Percentiles rank a stretch among this genome's conserved stretches.
These are phyloP conservation scores for Macrotrachela quadricornifera DNA, from an alignment of 1,140 invertebrate genomes.

Conservation along the genomic window DNA sequence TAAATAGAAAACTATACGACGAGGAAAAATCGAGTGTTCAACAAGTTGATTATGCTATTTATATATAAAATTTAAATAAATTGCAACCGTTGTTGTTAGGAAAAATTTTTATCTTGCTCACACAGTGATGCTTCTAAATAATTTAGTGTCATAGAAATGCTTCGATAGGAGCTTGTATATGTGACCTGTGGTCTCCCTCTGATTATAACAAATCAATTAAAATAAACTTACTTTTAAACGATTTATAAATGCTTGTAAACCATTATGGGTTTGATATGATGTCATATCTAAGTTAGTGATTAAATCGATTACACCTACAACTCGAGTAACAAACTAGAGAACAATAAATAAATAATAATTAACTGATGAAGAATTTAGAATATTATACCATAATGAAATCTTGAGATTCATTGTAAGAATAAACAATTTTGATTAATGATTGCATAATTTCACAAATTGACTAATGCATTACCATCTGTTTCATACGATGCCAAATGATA, in stretches of 20 bases:
- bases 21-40: background rate
- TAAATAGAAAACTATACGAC: background rate
- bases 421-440: constrained; percentile 61
- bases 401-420: constrained; percentile 52
- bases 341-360: constrained; percentile 11
- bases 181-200: background rate
- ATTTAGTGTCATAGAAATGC: background rate
- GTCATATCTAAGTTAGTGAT: constrained; percentile 78
- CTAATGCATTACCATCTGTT: constrained; percentile 54
- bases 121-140: constrained; percentile 30
- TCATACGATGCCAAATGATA: constrained; percentile 77
- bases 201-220: no score
- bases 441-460: constrained; percentile 79
- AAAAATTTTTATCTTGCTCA: background rate
- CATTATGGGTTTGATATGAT: constrained; percentile 61
- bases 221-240: constrained; percentile 24
- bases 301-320: constrained; percentile 69
- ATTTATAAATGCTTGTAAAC: constrained; percentile 45
- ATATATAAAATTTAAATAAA: no score
- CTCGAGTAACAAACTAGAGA: constrained; percentile 59
- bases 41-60: background rate
- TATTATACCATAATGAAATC: constrained; percentile 58
- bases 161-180: background rate
- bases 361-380: background rate
- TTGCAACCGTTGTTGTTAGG: no score